These are phyloP conservation scores for Rynchops niger DNA, from an alignment of 2,113 vertebrate species.

Conservation along the genomic window DNA sequence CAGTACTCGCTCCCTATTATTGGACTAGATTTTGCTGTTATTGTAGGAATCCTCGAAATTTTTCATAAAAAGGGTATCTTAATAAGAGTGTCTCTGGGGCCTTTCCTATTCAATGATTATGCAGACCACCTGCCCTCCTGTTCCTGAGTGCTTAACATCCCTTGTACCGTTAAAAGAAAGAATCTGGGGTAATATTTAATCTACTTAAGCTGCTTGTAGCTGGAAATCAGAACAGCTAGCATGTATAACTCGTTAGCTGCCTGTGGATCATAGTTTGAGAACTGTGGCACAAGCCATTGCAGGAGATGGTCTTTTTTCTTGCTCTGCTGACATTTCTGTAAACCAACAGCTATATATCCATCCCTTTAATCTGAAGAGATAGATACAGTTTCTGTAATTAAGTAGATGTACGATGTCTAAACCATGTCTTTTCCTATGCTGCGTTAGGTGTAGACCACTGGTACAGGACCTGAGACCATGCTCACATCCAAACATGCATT, in stretches of 20 bases:
- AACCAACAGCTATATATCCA: neutral
- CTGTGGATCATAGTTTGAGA: neutral
- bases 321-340: neutral
- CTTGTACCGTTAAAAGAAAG: neutral
- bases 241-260: neutral
- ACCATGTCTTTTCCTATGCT: neutral
- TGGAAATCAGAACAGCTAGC: neutral
- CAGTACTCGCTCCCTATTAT: neutral
- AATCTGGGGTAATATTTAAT: neutral
- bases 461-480: neutral
- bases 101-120: neutral
- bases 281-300: neutral
- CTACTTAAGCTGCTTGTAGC: neutral
- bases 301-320: neutral
- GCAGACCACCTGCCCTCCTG: conserved; percentile 23
- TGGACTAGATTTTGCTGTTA: conserved; percentile 24
- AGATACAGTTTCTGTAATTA: neutral
- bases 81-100: neutral
- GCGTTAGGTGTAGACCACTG: neutral
- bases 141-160: neutral
- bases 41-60: neutral
- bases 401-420: neutral
- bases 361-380: neutral
- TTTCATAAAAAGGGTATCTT: neutral
- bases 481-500: neutral